Evolutionary conservation across 64 coral and sea anemone species (phyloP), one percentile per base, ranked within the genome.

Genomic region (Pocillopora damicornis): DNA sequence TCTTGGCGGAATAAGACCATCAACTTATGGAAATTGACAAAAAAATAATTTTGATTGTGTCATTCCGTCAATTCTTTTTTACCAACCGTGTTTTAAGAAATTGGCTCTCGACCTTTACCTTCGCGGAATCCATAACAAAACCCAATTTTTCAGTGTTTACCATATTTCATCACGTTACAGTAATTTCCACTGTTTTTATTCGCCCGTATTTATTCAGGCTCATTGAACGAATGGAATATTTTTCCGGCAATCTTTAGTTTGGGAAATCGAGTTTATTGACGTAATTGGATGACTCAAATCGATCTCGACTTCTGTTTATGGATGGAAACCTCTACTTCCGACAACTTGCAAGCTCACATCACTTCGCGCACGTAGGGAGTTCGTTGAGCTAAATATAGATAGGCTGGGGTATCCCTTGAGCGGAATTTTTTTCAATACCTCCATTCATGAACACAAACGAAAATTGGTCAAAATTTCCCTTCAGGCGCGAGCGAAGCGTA

Each of bases 261-360:
- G 7, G 42, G 42, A 51, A 51, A 51, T 51, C 42, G 42, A 51
- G 42, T 51, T 51, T 51, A 51, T 51, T 1, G 42, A 0, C 42
- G 42, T 51, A 51, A 51, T 51, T 51, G 42, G 42, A 51, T 51
- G 30, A 30, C 30, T 30, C 30, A 30, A 30, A 30, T 30, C 30
- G 30, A 30, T 30, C 30, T 30, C 30, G 30, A 30, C 30, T 30
- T 30, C 30, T 30, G 30, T 30, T 30, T 30, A 30, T 7, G 42
- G 42, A 51, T 51, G 42, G 42, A 51, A 25, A 84, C 81, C 64
- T 57, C 81, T n/a, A 72, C 26, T 84, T 84, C 81, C 81, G 81
- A 72, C 15, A 11, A 69, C 10, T 66, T 13, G 65, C 15, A 51
- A 51, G 42, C 1, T 57, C 63, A 56, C 20, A 38, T 65, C 81